Conservation (phyloP, 1,140 invertebrate species). For the Drosophila pallidifrons region DNA sequence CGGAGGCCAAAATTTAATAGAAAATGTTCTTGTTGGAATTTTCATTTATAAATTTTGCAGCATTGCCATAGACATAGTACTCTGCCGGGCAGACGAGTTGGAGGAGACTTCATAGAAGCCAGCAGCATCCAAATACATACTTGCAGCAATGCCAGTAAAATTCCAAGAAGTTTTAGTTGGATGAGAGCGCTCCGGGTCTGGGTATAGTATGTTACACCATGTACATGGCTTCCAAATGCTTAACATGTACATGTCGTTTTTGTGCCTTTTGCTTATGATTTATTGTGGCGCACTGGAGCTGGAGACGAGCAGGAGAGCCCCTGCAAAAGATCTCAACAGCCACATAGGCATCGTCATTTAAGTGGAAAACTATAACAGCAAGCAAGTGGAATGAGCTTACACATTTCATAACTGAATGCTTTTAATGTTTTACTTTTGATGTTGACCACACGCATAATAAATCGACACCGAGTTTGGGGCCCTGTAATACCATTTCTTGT, state of each 20-base stretch:
- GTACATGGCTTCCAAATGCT: slow-evolving; percentile 54
- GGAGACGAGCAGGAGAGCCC: neutral
- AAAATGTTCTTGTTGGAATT: slow-evolving; percentile 83
- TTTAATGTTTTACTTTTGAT: slow-evolving; percentile 76
- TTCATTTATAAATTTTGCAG: slow-evolving; percentile 79
- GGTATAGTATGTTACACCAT: neutral
- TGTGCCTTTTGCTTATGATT: slow-evolving; percentile 58
- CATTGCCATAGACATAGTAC: neutral
- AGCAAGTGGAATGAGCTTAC: slow-evolving; percentile 23
- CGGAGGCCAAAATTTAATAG: slow-evolving; percentile 77
- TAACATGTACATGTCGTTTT: slow-evolving; percentile 50
- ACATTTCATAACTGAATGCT: slow-evolving; percentile 66
- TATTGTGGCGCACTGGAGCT: slow-evolving; percentile 21
- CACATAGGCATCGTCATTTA: slow-evolving; percentile 33
- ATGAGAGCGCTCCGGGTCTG: neutral
- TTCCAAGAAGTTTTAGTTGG: slow-evolving; percentile 74
- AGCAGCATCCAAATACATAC: slow-evolving; percentile 66
- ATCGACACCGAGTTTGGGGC: slow-evolving; percentile 21
- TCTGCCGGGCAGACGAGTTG: neutral
- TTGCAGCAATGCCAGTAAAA: slow-evolving; percentile 65
- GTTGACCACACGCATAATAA: slow-evolving; percentile 65
- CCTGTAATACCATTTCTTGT: slow-evolving; percentile 16
- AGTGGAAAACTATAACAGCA: slow-evolving; percentile 44
- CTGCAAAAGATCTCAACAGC: slow-evolving; percentile 28
- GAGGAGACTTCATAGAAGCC: slow-evolving; percentile 36